Base-by-base conservation (phyloP, 2,888 invertebrate species). In the Choristoneura rosaceana region DNA sequence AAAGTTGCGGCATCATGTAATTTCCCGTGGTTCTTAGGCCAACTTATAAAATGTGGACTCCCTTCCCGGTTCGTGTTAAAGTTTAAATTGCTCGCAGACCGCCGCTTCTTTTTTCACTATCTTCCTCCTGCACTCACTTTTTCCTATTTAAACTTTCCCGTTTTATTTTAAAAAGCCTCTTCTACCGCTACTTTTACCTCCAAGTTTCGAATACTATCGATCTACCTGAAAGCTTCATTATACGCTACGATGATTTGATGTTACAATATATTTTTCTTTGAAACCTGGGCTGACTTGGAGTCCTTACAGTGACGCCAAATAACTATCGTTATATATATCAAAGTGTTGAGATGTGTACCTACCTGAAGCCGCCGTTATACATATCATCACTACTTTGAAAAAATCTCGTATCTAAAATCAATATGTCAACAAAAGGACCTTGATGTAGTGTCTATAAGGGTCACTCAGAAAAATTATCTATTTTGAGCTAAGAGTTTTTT, bases 81-180 rank as follows among this genome's bases (percentile, higher is more conserved):
- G 88, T 93, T 93, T 90, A 91, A 93, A 92, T 92, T 93, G 90
- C 86, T 85, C 82, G 62, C 71, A 66, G 67, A 71, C 71, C 61
- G 82, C 71, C 60, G 82, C 84, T 82, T 82, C 86, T 90, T 92
- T 92, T 93, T 93, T 92, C 92, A 93, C 93, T 93, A 93, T 92
- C 92, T 90, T 83, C 82, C 84, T 76, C 82, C 81, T 85, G 85
- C 89, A 88, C 87, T 89, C 88, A 89, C 89, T 91, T 92, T 92
- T 92, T 91, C 91, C 90, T 90, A 92, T 93, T 91, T 91, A 91
- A 93, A 93, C 90, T 93, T 93, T 91, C 83, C 81, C 88, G 85
- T 90, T 93, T 91, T 90, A 88, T 92, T 91, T 88, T 85, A 85
- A 86, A 87, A 87, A 84, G 85, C 83, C 84, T 82, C 79, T 80